Evolutionary conservation across 64 coral and sea anemone species (phyloP).

Genomic region (Hydrozoanthus tunicans): DNA sequence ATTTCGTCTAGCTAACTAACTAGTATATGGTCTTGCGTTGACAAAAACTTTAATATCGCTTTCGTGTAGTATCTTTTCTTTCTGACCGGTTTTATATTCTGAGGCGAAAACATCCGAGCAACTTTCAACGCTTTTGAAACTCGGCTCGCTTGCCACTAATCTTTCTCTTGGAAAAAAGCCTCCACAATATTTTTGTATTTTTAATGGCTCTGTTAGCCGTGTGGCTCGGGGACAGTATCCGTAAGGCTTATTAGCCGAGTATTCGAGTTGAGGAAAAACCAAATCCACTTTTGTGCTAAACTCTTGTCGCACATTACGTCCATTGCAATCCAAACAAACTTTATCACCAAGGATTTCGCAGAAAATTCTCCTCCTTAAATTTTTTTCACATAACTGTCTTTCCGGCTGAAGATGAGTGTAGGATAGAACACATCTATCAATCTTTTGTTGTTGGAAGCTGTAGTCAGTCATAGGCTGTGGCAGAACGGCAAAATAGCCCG

Average conservation of each 20-base stretch:
- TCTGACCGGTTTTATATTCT: no score
- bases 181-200: neutral
- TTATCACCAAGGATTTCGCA: constrained; percentile 75
- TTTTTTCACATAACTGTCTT: constrained; percentile 47
- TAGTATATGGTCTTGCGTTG: neutral
- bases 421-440: constrained; percentile 28
- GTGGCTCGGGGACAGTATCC: constrained; percentile 72
- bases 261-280: constrained; percentile 66
- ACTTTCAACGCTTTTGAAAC: neutral
- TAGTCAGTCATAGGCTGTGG: constrained; percentile 27
- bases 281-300: constrained; percentile 65
- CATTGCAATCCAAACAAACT: constrained; percentile 80
- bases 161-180: neutral
- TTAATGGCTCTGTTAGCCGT: constrained; percentile 74
- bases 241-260: constrained; percentile 69
- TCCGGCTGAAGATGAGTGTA: constrained; percentile 20
- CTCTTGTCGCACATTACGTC: constrained; percentile 41
- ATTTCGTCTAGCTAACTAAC: neutral
- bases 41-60: neutral
- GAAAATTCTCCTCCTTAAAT: constrained; percentile 64
- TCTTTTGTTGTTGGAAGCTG: neutral
- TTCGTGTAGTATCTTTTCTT: neutral
- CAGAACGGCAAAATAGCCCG: constrained; percentile 61
- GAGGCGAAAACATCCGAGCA: neutral
- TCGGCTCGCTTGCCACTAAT: neutral